These are phyloP conservation scores for Colinus virginianus DNA, from an alignment of 2,113 vertebrate species.

Conservation along the genomic window DNA sequence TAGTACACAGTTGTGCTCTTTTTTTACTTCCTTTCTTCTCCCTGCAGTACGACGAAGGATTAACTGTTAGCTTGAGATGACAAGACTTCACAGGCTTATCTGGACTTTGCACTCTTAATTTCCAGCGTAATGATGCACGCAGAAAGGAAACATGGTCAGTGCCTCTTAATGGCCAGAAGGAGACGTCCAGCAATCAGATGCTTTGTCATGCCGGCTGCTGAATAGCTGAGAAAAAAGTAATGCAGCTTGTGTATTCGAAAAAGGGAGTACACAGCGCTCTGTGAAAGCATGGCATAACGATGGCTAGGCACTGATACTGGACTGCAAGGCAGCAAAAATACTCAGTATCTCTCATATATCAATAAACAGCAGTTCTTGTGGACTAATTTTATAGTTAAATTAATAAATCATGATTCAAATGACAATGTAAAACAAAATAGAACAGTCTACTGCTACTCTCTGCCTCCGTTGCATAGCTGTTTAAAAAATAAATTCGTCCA, in stretches of 20 bases:
- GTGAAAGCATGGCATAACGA: background rate
- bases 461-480: background rate
- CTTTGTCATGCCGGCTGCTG: background rate
- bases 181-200: background rate
- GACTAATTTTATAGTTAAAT: background rate
- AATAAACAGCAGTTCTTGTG: background rate
- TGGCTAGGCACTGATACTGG: background rate
- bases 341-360: background rate
- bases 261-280: background rate
- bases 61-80: background rate
- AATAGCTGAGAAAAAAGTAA: background rate
- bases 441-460: background rate
- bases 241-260: rapidly evolving
- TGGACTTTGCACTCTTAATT: background rate
- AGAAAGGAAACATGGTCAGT: rapidly evolving
- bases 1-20: background rate
- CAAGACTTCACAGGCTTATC: background rate
- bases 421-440: background rate
- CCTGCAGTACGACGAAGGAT: background rate
- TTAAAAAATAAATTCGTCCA: background rate
- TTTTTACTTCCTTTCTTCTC: background rate
- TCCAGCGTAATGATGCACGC: background rate
- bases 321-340: background rate
- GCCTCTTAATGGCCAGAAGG: background rate
- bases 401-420: background rate